phyloP scores from a whole-genome alignment of 2,888 invertebrate species.

The Selenia dentaria region DNA sequence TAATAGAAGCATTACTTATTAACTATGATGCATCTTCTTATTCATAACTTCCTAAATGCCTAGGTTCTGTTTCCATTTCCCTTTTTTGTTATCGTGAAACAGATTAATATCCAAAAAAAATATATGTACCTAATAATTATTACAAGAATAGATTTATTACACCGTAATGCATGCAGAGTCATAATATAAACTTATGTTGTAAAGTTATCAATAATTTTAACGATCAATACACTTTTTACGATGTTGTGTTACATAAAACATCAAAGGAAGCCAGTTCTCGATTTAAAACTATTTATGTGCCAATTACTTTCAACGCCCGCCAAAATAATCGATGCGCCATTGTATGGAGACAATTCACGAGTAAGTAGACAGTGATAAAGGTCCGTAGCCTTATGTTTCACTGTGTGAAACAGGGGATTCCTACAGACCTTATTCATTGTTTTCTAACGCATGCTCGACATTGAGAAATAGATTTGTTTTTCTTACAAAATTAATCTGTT shows the following conservation, averaged over 20 bases:
- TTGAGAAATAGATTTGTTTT: too few species aligned
- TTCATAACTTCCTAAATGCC: too few species aligned
- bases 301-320: constrained; percentile 56
- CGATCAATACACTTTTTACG: constrained; percentile 23
- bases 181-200: neutral
- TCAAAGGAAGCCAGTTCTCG: constrained; percentile 24
- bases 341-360: constrained; percentile 48
- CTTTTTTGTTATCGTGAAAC: too few species aligned
- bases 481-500: too few species aligned
- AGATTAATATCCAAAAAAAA: too few species aligned
- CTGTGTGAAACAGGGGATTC: too few species aligned
- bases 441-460: too few species aligned
- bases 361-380: constrained; percentile 14
- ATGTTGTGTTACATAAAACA: constrained; percentile 29
- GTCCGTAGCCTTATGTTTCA: constrained; percentile 12
- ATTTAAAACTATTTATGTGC: constrained; percentile 50
- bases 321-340: constrained; percentile 63
- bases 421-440: too few species aligned
- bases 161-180: neutral
- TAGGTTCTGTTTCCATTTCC: too few species aligned
- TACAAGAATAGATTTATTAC: constrained; percentile 15
- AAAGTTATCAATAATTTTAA: constrained; percentile 10
- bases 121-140: neutral
- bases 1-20: too few species aligned
- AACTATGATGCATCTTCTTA: too few species aligned